Evolutionary conservation across 2,797 vertebrate genomes (phyloP).

Genomic region (Phyllotis vaccarum): DNA sequence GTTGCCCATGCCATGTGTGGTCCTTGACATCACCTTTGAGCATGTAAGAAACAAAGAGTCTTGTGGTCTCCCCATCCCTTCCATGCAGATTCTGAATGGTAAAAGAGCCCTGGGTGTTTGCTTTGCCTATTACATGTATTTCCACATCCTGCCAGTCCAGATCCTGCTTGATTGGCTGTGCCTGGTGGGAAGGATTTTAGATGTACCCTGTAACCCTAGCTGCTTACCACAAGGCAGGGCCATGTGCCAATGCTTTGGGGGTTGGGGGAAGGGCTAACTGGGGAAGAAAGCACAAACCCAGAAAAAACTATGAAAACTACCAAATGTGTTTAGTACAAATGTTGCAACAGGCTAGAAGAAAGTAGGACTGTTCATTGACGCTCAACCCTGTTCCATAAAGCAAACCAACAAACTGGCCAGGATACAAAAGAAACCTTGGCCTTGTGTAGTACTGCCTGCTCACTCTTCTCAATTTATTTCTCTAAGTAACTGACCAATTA

Average conservation of each 20-base stretch:
- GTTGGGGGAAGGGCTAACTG: not conserved
- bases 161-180: conserved; percentile 14
- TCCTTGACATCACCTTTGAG: not conserved
- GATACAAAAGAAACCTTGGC: not conserved
- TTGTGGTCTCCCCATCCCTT: not conserved
- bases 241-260: not conserved
- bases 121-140: not conserved
- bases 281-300: conserved; percentile 29
- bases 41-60: not conserved
- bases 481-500: not conserved
- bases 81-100: not conserved
- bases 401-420: not conserved
- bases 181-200: not conserved
- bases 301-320: conserved; percentile 16
- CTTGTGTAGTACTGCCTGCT: not conserved
- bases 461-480: not conserved
- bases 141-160: not conserved
- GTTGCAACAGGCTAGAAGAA: not conserved
- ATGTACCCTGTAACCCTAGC: conserved; percentile 33
- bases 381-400: not conserved
- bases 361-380: not conserved
- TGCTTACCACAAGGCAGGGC: conserved; percentile 38
- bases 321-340: not conserved
- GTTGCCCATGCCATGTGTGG: not conserved
- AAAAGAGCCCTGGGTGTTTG: not conserved